Base-by-base conservation (phyloP, 2,888 invertebrate genomes). In the Drosophila subquinaria region DNA sequence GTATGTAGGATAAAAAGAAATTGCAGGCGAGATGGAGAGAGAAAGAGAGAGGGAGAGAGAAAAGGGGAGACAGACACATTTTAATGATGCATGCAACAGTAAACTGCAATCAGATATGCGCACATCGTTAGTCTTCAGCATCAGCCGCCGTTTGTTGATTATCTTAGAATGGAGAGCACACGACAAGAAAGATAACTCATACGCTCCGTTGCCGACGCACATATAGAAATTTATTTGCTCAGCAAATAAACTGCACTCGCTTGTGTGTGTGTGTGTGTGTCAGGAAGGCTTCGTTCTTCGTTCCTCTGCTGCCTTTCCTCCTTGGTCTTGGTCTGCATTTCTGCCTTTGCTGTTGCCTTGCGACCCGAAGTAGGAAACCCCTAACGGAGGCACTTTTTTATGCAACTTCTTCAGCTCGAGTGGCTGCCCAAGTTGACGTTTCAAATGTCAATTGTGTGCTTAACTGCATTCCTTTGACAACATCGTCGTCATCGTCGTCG, bases 381-480 rank as follows among this genome's bases (percentile, higher is more conserved):
- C 87, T 71, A 79, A 79, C 88, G 89, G 82, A 89, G 89, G 88
- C 79, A 87, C 81, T 88, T 89, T 89, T 88, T 85, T 84, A 79
- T 88, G 88, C 79, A 90, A 90, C 89, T 84, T 88, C 90, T 90
- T 88, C 86, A 88, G 81, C 88, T 78, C 82, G 84, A 89, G 88
- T 84, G 88, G 69, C 73, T 80, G 84, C 82, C 81, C 83, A 89
- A 88, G 86, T 88, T 88, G 90, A 81, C 85, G 86, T 89, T 91
- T 90, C 86, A 90, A 90, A 91, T 90, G 90, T 91, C 92, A 91
- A 91, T 91, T 91, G 92, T 91, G 90, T 90, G 79, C 88, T 88
- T 88, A 88, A 88, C 88, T 88, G 88, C 88, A 88, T 88, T 89
- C 88, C 85, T 85, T 85, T 83, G 78, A 89, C 83, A 40, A 35